These are phyloP conservation scores for Caenorhabditis drosophilae DNA, from an alignment of 2,888 invertebrate genomes.

Conservation along the genomic window DNA sequence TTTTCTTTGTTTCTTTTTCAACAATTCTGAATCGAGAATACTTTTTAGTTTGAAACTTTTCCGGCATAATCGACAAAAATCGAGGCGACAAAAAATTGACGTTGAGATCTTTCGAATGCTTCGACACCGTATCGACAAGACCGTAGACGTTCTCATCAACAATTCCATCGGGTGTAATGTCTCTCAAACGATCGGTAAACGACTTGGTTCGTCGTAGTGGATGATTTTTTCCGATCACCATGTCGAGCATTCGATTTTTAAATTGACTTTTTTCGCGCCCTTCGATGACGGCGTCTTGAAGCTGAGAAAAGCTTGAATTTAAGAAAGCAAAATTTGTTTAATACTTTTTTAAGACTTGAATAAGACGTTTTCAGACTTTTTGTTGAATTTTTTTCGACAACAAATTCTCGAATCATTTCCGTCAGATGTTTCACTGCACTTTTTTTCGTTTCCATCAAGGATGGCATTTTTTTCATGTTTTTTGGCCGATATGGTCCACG, in stretches of 20 bases:
- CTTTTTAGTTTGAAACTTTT: slow-evolving; percentile 37
- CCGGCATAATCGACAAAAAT: slow-evolving; percentile 52
- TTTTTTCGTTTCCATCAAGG: slow-evolving; percentile 14
- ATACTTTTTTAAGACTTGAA: slow-evolving; percentile 19
- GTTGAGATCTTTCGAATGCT: slow-evolving; percentile 48
- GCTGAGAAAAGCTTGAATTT: slow-evolving; percentile 21
- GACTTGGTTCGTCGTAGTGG: slow-evolving; percentile 36
- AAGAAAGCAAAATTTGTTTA: neutral
- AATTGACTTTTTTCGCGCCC: slow-evolving; percentile 32
- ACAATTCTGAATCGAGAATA: slow-evolving; percentile 2
- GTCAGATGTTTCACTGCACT: slow-evolving; percentile 29
- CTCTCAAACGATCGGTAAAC: slow-evolving; percentile 26
- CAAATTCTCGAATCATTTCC: slow-evolving; percentile 16
- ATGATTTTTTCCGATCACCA: slow-evolving; percentile 53
- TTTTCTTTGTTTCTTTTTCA: no score
- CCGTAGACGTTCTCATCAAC: slow-evolving; percentile 42
- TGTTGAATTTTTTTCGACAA: slow-evolving; percentile 1
- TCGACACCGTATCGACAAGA: slow-evolving; percentile 46
- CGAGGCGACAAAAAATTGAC: slow-evolving; percentile 53
- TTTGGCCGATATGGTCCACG: slow-evolving; percentile 14
- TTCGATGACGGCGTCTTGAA: slow-evolving; percentile 43
- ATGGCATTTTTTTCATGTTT: slow-evolving; percentile 19
- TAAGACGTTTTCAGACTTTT: slow-evolving; percentile 15
- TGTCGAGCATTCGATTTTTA: slow-evolving; percentile 54
- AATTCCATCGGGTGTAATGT: slow-evolving; percentile 40